Evolutionary conservation across 2,797 vertebrate genomes (phyloP).

Genomic region (Catostomus latipinnis): DNA sequence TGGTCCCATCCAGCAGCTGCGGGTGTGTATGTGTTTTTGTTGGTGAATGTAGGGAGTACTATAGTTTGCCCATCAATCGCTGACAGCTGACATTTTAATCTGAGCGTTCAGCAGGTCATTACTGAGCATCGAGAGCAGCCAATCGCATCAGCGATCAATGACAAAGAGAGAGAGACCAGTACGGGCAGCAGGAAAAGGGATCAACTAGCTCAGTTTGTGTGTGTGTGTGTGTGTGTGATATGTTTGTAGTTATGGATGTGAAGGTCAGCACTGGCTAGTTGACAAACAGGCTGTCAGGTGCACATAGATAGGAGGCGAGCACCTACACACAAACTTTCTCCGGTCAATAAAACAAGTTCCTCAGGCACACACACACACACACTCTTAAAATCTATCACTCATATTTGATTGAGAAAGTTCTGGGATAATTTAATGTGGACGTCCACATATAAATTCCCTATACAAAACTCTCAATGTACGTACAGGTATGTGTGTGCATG

Average conservation of each 20-base stretch:
- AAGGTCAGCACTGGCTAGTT: constrained; percentile 86
- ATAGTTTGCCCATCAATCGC: constrained; percentile 97
- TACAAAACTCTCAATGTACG: constrained; percentile 73
- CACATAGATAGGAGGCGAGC: constrained; percentile 83
- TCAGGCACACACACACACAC: background rate
- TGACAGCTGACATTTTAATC: constrained; percentile 99
- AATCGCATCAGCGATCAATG: constrained; percentile 99
- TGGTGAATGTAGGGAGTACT: constrained; percentile 64
- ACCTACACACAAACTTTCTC: constrained; percentile 51
- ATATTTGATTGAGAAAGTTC: constrained; percentile 77
- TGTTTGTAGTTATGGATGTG: constrained; percentile 74
- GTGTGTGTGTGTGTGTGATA: no score
- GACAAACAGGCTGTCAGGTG: constrained; percentile 65
- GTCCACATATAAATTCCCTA: constrained; percentile 81
- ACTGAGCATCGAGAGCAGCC: constrained; percentile 96
- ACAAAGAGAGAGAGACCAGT: constrained; percentile 80
- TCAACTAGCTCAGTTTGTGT: no score
- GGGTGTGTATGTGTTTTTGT: constrained; percentile 56
- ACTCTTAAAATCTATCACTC: constrained; percentile 62
- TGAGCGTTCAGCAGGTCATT: constrained; percentile 98
- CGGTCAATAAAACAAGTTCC: constrained; percentile 23
- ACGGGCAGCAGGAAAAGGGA: no score
- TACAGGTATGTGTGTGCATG: background rate
- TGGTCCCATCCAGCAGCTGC: constrained; percentile 69
- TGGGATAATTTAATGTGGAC: constrained; percentile 80